A percentile compares a stretch with the other conserved stretches of the same genome.
Evolutionary conservation across 2,888 invertebrate genomes (phyloP).

Genomic region (Campoplex capitator): DNA sequence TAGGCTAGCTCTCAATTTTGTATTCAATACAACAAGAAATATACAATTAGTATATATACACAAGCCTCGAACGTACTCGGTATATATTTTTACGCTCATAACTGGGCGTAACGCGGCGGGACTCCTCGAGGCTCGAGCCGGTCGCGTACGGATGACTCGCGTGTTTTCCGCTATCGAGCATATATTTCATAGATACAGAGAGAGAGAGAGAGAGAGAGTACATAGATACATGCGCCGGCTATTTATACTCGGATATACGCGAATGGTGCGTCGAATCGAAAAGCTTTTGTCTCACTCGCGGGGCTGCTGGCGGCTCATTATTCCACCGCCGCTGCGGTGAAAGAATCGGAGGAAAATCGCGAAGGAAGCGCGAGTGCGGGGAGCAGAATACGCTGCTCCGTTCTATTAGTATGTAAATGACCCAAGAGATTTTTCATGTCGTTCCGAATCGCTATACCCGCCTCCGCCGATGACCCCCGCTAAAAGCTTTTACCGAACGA

Average conservation of each 20-base stretch:
- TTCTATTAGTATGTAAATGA: conserved; percentile 23
- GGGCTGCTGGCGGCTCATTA: not conserved
- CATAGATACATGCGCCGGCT: not conserved
- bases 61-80: no score
- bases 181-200: not conserved
- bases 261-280: not conserved
- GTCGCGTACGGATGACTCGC: not conserved
- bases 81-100: no score
- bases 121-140: no score
- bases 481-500: conserved; percentile 34
- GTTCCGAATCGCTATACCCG: not conserved
- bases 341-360: conserved; percentile 4
- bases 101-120: no score
- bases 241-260: not conserved
- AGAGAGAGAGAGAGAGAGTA: no score
- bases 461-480: not conserved
- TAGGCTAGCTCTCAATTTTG: not conserved
- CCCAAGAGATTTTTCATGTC: conserved; percentile 61
- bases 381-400: conserved; percentile 4
- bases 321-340: not conserved
- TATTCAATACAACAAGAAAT: not conserved
- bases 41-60: no score
- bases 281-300: not conserved
- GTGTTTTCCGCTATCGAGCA: not conserved
- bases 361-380: no score